These are phyloP conservation scores for Caerostris extrusa DNA, from an alignment of 1,140 invertebrate species.

Conservation along the genomic window DNA sequence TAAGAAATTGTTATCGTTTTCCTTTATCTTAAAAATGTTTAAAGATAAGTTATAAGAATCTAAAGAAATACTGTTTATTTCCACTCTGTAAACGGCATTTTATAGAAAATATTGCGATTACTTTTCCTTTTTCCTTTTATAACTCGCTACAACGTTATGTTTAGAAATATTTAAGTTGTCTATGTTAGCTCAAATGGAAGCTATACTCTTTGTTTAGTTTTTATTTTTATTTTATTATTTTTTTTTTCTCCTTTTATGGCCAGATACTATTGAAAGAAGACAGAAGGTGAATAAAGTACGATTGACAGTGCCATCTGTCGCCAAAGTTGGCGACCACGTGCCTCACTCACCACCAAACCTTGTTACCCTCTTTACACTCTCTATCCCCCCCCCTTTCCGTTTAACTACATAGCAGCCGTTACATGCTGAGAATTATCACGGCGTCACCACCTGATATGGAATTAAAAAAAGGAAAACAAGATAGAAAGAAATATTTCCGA, in stretches of 20 bases:
- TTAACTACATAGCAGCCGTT: conserved; percentile 45
- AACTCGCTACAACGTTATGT: not conserved
- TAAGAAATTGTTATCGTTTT: too few relatives aligned
- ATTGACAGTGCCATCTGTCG: conserved; percentile 69
- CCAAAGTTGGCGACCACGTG: conserved; percentile 32
- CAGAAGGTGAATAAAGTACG: conserved; percentile 45
- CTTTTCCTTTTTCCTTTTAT: too few relatives aligned
- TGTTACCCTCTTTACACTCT: not conserved
- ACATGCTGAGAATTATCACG: conserved; percentile 36
- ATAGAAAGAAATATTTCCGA: not conserved
- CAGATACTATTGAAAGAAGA: not conserved
- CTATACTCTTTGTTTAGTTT: not conserved
- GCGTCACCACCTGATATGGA: conserved; percentile 35
- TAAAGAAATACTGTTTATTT: too few relatives aligned
- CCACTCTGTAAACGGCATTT: too few relatives aligned
- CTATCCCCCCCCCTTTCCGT: not conserved
- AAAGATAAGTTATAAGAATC: too few relatives aligned
- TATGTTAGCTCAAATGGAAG: not conserved
- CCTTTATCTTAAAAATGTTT: too few relatives aligned
- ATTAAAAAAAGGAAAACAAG: conserved; percentile 40
- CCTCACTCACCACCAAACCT: conserved; percentile 27
- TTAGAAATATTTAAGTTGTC: not conserved
- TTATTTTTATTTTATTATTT: not conserved
- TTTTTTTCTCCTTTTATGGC: not conserved
- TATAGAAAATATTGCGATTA: too few relatives aligned